Base-by-base conservation (phyloP, 2,113 vertebrate genomes). In the Anhinga anhinga region DNA sequence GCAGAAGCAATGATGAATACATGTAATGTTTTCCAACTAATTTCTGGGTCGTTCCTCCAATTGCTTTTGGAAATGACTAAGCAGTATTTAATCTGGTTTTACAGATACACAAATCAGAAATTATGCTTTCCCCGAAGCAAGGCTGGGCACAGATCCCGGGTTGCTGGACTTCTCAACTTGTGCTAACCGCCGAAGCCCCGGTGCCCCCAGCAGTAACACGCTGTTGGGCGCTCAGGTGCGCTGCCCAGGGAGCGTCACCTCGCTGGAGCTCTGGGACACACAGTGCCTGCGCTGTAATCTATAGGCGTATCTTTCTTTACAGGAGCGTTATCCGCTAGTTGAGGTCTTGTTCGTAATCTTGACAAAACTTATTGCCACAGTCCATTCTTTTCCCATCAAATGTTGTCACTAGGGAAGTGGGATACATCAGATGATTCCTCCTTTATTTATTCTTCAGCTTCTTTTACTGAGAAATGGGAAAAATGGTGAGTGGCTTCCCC, bases 1-100 rank as follows among this genome's bases (percentile, higher is more conserved):
- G 81, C 7, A 81, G 69, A 52, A 80, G 67, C 58, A 22, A 2
- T 3, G 50, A 67, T 38, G 58, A 91, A 79, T 76, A 42, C 45
- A 7, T 13, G 20, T 25, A 47, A 52, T 34, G 47, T 45, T 90
- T 95, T 26, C 82, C 87, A 83, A 9, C 85, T 67, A 4, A 53
- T 93, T 94, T 96, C 92, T 93, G 95, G 90, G 95, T 96, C 85
- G 69, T 69, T 93, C 83, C 86, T 95, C 71, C 74, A n/a, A 23
- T 40, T 84, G 82, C 93, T 88, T 90, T 86, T 72, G 62, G 36
- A 71, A 84, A 70, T 95, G 84, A 89, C 87, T 93, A 85, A 93
- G 93, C 87, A 90, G 52, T 49, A 82, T 76, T 96, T 93, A 93
- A 81, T 93, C 83, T 66, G 61, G 5, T 94, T 91, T 93, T 59